Evolutionary conservation across 1,140 invertebrate genomes (phyloP).

Genomic region (Calephelis virginiensis): DNA sequence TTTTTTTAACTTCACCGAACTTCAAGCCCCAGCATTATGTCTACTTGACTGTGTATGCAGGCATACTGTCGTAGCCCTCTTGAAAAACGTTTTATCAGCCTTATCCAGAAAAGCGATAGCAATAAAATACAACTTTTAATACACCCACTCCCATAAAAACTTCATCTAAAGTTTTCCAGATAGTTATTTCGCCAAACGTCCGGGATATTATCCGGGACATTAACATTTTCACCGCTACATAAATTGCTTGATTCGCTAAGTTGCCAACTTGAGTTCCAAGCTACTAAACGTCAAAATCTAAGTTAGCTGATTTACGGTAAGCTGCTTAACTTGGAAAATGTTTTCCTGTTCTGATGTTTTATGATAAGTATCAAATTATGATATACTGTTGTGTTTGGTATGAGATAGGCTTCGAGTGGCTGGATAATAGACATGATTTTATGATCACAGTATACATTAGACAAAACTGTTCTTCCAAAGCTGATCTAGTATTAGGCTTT

Average conservation of each 20-base stretch:
- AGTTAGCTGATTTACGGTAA: slow-evolving; percentile 21
- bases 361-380: no score
- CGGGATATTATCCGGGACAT: slow-evolving; percentile 24
- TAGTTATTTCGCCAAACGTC: slow-evolving; percentile 8
- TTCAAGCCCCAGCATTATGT: no score
- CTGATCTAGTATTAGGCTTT: no score
- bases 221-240: slow-evolving; percentile 24
- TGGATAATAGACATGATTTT: no score
- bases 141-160: slow-evolving; percentile 9
- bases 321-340: slow-evolving; percentile 14
- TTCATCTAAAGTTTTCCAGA: background rate
- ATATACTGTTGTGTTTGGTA: no score
- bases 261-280: slow-evolving; percentile 20
- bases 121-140: slow-evolving; percentile 7
- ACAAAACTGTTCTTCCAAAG: no score
- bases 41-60: no score
- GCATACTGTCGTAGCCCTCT: no score
- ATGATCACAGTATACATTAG: no score
- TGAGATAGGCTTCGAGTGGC: no score
- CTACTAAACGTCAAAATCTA: slow-evolving; percentile 18
- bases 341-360: slow-evolving; percentile 5
- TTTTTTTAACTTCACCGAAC: no score
- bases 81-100: background rate
- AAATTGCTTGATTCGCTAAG: slow-evolving; percentile 19
- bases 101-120: background rate